phyloP scores from a whole-genome alignment of 2,888 invertebrate species.

The Gibbula magus region DNA sequence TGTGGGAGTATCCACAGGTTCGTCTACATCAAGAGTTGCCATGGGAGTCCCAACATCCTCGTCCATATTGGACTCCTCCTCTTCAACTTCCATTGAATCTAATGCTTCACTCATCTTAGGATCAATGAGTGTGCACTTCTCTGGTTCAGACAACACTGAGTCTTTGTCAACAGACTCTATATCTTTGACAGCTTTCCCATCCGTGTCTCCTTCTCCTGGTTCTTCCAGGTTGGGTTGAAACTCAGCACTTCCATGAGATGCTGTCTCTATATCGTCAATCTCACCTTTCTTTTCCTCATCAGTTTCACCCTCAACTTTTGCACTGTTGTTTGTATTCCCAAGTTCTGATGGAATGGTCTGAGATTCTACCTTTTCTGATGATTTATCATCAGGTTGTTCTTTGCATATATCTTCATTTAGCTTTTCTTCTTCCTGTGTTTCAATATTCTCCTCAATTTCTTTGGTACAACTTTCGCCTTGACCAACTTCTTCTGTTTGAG shows the following conservation, averaged over 20 bases:
- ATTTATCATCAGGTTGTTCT: neutral
- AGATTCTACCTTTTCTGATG: neutral
- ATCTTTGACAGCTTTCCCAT: neutral
- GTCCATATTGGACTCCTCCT: neutral
- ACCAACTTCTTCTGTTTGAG: neutral
- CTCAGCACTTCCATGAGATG: constrained; percentile 11
- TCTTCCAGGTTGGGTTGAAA: constrained; percentile 5
- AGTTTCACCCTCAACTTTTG: neutral
- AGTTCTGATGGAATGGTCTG: neutral
- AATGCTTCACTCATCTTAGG: too few species aligned
- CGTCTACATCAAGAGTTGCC: neutral
- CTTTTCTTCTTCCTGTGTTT: neutral
- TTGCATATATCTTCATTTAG: neutral
- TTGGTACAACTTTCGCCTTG: neutral
- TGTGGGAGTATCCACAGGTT: neutral
- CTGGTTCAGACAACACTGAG: neutral
- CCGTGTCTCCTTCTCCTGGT: neutral
- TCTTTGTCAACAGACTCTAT: neutral
- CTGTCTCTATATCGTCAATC: neutral
- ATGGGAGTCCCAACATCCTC: neutral
- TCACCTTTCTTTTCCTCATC: neutral
- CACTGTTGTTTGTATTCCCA: neutral
- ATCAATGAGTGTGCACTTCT: neutral
- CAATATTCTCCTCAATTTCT: neutral
- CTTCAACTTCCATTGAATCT: constrained; percentile 3